Percentiles rank a stretch among this genome's conserved stretches.
Conservation (phyloP, 1,140 invertebrate genomes). For the Aphelinus certus region DNA sequence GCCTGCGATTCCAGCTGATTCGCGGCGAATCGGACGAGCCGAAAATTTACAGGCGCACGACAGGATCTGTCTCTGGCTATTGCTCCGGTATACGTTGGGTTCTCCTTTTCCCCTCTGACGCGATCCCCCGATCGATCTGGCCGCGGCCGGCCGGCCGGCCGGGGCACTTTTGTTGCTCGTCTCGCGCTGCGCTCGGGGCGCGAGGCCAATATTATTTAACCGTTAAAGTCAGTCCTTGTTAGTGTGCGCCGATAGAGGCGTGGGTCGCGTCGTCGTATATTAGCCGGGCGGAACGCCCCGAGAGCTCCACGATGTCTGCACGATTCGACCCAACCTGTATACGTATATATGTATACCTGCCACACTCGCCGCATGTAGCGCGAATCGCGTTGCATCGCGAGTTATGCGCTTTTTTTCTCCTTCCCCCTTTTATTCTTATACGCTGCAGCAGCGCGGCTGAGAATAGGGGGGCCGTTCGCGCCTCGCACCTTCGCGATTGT, state of each 20-base stretch:
- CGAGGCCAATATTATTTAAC: slow-evolving; percentile 56
- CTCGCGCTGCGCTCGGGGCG: not conserved
- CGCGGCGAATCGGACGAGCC: too few relatives aligned
- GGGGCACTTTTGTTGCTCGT: slow-evolving; percentile 16
- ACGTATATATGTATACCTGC: too few relatives aligned
- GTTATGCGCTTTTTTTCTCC: not conserved
- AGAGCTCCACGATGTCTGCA: slow-evolving; percentile 23
- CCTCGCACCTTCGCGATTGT: not conserved
- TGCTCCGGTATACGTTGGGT: too few relatives aligned
- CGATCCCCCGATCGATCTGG: not conserved
- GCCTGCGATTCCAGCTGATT: too few relatives aligned
- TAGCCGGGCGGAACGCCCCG: slow-evolving; percentile 54
- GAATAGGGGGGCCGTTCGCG: too few relatives aligned
- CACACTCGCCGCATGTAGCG: too few relatives aligned
- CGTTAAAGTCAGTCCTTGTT: slow-evolving; percentile 60
- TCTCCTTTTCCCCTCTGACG: slow-evolving; percentile 17
- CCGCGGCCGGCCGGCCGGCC: too few relatives aligned
- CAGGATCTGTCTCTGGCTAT: slow-evolving; percentile 1
- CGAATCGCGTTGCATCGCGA: slow-evolving; percentile 22
- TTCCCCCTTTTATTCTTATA: not conserved
- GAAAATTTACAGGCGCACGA: slow-evolving; percentile 4
- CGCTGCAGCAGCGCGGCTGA: not conserved
- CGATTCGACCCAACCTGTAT: too few relatives aligned
- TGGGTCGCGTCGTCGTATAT: slow-evolving; percentile 59
- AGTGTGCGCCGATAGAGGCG: slow-evolving; percentile 55